Percentiles rank a stretch among this genome's conserved stretches.
phyloP scores from a whole-genome alignment of 2,113 vertebrate species.

The Micromys minutus region DNA sequence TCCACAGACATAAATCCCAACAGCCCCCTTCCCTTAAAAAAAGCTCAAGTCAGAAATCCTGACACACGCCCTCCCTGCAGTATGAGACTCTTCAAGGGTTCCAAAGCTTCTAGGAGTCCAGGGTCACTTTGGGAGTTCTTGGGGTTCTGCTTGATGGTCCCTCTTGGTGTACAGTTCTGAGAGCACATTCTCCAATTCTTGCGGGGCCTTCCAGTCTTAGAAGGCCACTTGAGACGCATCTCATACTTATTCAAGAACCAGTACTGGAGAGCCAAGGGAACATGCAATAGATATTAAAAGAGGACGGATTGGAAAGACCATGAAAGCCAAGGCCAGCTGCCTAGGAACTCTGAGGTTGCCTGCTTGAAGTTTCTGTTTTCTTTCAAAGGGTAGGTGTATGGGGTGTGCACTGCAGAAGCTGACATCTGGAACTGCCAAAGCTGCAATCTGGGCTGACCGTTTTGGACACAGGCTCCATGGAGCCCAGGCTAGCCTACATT shows the following conservation, averaged over 20 bases:
- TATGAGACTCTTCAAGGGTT: not conserved
- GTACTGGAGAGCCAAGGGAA: not conserved
- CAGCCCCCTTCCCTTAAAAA: not conserved
- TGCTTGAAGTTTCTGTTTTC: not conserved
- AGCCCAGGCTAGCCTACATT: not conserved
- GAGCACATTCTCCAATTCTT: too few relatives aligned
- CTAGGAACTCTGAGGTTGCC: not conserved
- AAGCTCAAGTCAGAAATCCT: not conserved
- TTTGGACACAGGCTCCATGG: not conserved
- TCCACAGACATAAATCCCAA: not conserved
- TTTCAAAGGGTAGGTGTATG: not conserved
- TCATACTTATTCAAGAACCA: too few relatives aligned
- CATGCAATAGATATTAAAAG: too few relatives aligned
- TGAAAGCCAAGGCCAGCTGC: not conserved
- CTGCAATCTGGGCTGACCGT: not conserved
- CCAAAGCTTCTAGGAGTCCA: not conserved
- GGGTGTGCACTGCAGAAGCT: not conserved
- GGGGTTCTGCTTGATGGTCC: too few relatives aligned
- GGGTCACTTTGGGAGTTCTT: not conserved
- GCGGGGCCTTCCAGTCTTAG: too few relatives aligned
- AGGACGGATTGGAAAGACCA: not conserved
- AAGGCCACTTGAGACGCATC: too few relatives aligned
- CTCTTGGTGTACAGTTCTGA: fast-evolving
- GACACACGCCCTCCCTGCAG: not conserved
- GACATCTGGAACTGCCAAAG: not conserved